Evolutionary conservation across 2,113 vertebrate genomes (phyloP).

Genomic region (Tachysurus vachellii): DNA sequence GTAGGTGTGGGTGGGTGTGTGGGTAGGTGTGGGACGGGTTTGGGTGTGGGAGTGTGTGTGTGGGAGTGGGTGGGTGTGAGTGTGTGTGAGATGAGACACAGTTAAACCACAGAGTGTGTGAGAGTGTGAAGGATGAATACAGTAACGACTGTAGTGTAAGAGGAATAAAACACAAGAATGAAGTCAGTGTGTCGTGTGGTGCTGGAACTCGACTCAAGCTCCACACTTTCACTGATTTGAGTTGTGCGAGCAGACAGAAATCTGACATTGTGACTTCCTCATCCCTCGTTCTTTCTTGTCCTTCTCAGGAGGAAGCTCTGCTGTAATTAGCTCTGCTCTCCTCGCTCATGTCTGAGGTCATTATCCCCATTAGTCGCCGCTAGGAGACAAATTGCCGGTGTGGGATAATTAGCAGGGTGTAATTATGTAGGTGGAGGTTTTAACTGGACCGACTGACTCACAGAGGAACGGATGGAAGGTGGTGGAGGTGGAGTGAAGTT

Average conservation of each 20-base stretch:
- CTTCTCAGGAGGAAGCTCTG: conserved; percentile 2
- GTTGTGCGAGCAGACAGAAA: neutral
- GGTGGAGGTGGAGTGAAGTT: neutral
- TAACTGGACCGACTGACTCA: conserved; percentile 48
- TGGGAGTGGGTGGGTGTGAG: no score
- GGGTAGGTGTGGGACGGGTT: no score
- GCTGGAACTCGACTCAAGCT: no score
- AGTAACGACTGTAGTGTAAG: no score
- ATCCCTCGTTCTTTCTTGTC: neutral
- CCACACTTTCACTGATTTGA: neutral
- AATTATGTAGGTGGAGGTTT: conserved; percentile 46
- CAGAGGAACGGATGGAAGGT: conserved; percentile 43
- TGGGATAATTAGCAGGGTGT: conserved; percentile 54
- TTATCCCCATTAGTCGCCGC: conserved; percentile 19
- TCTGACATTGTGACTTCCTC: neutral
- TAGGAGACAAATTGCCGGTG: conserved; percentile 40
- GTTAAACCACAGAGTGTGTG: no score
- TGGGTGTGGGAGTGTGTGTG: no score
- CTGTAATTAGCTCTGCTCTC: conserved; percentile 39
- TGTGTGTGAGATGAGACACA: no score
- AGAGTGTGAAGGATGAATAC: no score
- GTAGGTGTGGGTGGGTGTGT: no score
- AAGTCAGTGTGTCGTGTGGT: no score
- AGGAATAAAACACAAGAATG: no score
- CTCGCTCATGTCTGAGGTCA: conserved; percentile 18